Evolutionary conservation across 2,113 vertebrate species (phyloP), one percentile per base, ranked within the genome.

Genomic region (Chitala chitala): DNA sequence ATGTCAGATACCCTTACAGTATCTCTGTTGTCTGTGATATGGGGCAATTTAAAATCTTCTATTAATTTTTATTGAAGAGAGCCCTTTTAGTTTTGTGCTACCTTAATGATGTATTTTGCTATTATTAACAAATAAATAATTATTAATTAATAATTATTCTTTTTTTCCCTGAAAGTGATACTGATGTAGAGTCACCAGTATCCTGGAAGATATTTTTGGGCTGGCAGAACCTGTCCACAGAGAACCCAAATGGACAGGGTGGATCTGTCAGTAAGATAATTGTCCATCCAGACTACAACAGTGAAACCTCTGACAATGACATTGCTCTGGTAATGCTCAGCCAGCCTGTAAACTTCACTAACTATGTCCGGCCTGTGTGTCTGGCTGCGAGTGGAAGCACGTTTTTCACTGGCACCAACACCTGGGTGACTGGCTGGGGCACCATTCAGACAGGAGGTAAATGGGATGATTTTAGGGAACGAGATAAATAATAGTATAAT

Each of bases 361-460:
- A 82, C 53, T 56, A 53, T 2, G 75, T 90, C 51, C 78, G 69
- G 33, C 89, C 89, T 17, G 75, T 90, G 69, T 90, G 87, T 71
- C 80, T 89, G 44, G 87, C 88, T 0, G 74, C 79, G 0, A 80
- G 81, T 22, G 74, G 77, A 0, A 82, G 83, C 59, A 66, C 48
- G 69, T 88, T 90, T 69, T 86, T 86, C 15, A 84, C 53, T 0
- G 84, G 85, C 70, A 78, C 86, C 51, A 75, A 48, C 0, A 89
- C 87, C 31, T 84, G 80, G 0, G 85, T 90, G 69, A 90, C 88
- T 0, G 89, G 89, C 44, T 90, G 88, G 88, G 88, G 89, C 10
- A 71, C 87, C 0, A 58, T 40, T 29, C 3, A 54, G 5, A 1
- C 5, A n/a, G 24, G 6, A 10, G 55, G 40, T 73, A 33, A 59